Conservation (phyloP, 2,797 vertebrate genomes). For the Mormyrus hasselquistii region DNA sequence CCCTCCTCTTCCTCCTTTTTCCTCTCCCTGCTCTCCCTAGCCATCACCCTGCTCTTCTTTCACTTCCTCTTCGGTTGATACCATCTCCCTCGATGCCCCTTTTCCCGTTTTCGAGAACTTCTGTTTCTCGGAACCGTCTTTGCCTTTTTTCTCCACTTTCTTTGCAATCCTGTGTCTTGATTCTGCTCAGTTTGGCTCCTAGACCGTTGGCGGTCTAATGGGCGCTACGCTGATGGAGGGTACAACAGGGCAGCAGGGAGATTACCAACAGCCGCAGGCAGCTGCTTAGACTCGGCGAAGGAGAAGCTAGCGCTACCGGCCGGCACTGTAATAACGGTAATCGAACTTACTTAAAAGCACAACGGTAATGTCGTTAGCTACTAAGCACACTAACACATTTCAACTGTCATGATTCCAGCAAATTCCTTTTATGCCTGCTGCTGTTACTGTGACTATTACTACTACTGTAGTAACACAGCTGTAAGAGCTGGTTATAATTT, state of each 20-base stretch:
- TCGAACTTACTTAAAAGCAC: not conserved
- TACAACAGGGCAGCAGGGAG: constrained; percentile 35
- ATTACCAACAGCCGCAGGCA: not conserved
- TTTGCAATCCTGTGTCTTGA: constrained; percentile 38
- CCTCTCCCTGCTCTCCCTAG: constrained; percentile 49
- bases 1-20: constrained; percentile 27
- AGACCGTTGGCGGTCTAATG: constrained; percentile 19
- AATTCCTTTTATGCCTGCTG: constrained; percentile 21
- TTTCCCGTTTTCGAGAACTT: constrained; percentile 26
- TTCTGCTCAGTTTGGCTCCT: constrained; percentile 41
- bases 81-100: not conserved
- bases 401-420: not conserved
- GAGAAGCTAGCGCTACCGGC: constrained; percentile 34
- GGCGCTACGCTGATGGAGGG: constrained; percentile 36
- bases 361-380: not conserved
- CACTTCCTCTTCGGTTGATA: constrained; percentile 64
- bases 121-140: not conserved
- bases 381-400: not conserved
- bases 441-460: not conserved
- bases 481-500: not conserved
- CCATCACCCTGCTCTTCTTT: constrained; percentile 45
- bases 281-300: constrained; percentile 27
- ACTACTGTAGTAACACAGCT: not conserved
- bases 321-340: not conserved
- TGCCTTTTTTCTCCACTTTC: constrained; percentile 41